Evolutionary conservation across 1,140 invertebrate species (phyloP).

Genomic region (Drosophila grimshawi): DNA sequence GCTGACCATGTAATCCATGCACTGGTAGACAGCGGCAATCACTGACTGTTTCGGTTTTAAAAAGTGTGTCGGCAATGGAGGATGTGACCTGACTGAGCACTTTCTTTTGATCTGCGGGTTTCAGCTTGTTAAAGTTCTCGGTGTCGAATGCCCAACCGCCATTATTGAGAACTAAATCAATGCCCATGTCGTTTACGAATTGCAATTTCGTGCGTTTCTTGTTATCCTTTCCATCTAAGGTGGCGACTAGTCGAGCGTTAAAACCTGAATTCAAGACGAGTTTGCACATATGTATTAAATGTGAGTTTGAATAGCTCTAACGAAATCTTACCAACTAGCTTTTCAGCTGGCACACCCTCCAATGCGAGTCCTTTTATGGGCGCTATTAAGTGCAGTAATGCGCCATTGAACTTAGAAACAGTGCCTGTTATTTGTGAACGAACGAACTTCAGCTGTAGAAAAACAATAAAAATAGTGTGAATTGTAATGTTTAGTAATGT

Average conservation of each 20-base stretch:
- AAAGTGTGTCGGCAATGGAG: conserved; percentile 76
- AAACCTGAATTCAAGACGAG: conserved; percentile 64
- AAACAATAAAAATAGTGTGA: conserved; percentile 1
- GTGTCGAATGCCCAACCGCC: conserved; percentile 79
- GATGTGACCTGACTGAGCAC: conserved; percentile 58
- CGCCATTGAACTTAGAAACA: conserved; percentile 67
- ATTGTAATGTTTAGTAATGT: neutral
- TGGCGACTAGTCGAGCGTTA: conserved; percentile 85
- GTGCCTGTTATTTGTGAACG: conserved; percentile 62
- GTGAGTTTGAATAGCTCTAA: neutral
- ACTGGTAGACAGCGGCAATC: conserved; percentile 69
- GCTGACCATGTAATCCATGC: conserved; percentile 69
- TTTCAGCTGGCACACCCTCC: conserved; percentile 68
- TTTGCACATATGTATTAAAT: neutral
- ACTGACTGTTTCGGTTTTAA: conserved; percentile 74
- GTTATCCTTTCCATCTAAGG: conserved; percentile 86
- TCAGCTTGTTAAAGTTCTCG: conserved; percentile 74
- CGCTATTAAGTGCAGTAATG: conserved; percentile 69
- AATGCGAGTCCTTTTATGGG: conserved; percentile 74
- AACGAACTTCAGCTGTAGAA: conserved; percentile 64
- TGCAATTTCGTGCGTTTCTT: conserved; percentile 86
- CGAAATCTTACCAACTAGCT: conserved; percentile 66
- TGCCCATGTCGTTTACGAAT: conserved; percentile 86
- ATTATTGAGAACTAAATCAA: conserved; percentile 82
- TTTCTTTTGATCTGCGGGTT: conserved; percentile 69